Evolutionary conservation across 2,797 vertebrate species (phyloP), one percentile per base, ranked within the genome.

Genomic region (Xenops minutus): DNA sequence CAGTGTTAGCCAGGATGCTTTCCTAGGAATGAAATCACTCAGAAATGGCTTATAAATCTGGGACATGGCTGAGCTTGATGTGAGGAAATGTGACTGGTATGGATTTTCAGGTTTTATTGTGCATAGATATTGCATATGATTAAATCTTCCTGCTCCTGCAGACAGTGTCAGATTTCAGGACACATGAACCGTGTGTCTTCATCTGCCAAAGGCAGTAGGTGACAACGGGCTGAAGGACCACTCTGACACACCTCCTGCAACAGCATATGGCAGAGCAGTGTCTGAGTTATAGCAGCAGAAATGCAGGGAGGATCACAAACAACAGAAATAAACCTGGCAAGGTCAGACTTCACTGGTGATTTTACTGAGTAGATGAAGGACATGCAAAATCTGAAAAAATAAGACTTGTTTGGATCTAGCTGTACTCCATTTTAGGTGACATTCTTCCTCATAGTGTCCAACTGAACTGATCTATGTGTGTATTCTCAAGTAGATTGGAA

Each of bases 1-100:
- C 67, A 59, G 63, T 5, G 24, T 64, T 74, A 94, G 37, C 37
- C 91, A 88, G 89, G 77, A 88, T 90, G 71, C 73, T 76, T 92
- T 96, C 74, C 67, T 64, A 52, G 19, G 73, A 77, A 74, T 0
- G 9, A 87, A 96, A 79, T 90, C 83, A 67, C 71, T 90, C 67
- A 56, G 39, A 93, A 96, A 63, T 71, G 56, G 71, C 88, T 92
- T 79, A 92, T 95, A 96, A 96, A 96, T 95, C 95, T 90, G 83
- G 59, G 87, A 54, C 52, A 4, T 54, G 85, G 41, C 43, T 95
- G 77, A 93, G 74, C 49, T 2, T 77, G 88, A 85, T 94, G 69
- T 46, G 82, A 90, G 39, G 55, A 95, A 79, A 64, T 84, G 67
- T 67, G 79, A 58, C 79, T 76, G 80, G 44, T 55, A 84, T 64